Evolutionary conservation across 2,888 invertebrate species (phyloP), one percentile per base, ranked within the genome.

Genomic region (Allacma fusca): DNA sequence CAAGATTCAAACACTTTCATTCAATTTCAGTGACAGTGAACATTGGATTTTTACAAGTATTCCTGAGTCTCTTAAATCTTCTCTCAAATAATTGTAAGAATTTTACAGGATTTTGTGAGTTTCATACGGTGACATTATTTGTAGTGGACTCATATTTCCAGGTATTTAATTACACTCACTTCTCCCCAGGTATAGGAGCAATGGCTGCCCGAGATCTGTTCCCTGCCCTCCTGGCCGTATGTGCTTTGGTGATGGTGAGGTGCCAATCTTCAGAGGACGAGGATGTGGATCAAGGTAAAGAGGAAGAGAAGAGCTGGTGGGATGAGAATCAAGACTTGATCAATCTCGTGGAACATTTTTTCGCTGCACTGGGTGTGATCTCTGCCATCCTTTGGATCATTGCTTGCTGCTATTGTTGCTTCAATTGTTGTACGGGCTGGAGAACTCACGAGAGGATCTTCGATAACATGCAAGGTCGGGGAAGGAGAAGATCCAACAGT

Each of bases 371-470:
- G 24, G 62, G 62, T 23, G 26, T 62, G 19, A n/a, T 62, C 62
- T 62, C 62, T 13, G 62, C 62, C 21, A 62, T 62, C 23, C 62
- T 62, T 4, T 62, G 62, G 62, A 62, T 26, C 9, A 24, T 24
- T 62, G 62, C 62, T n/a, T 24, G 23, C 62, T 62, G 62, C 62
- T 62, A 62, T 62, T 62, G 62, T 24, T 62, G 62, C 24, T 62
- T 62, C 24, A 62, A 62, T 62, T 62, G 62, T 24, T 62, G 23
- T n/a, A 62, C 62, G 24, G 62, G 62, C 24, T 62, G 62, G 62
- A 62, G 24, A 26, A 62, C 26, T 23, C 62, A 62, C 62, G 62
- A 62, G 24, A 23, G 62, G 24, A 26, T 62, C 16, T 62, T 23
- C 16, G 62, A 62, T 24, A 23, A 24, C 24, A 62, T 62, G 62